phyloP scores from a whole-genome alignment of 2,888 invertebrate genomes.

The Cryptops parisi region DNA sequence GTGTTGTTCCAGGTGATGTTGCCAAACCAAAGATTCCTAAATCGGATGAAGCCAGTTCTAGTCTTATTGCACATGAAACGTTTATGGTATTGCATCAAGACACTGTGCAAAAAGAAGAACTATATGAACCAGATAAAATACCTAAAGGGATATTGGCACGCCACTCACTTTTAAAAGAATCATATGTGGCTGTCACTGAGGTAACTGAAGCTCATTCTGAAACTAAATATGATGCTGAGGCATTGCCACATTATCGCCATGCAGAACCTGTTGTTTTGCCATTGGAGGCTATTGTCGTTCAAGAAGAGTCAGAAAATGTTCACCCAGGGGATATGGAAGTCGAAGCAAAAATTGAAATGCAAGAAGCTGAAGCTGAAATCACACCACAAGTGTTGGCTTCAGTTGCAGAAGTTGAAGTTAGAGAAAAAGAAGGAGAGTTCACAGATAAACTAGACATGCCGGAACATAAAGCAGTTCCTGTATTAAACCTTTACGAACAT shows the following conservation, averaged over 20 bases:
- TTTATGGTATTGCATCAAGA: constrained; percentile 14
- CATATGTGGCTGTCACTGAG: constrained; percentile 8
- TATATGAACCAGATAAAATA: constrained; percentile 3
- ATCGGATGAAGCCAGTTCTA: constrained; percentile 12
- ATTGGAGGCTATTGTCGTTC: constrained; percentile 9
- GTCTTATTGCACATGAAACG: constrained; percentile 15
- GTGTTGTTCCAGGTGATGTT: constrained; percentile 17
- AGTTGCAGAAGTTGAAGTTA: constrained; percentile 18
- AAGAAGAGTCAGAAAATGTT: constrained; percentile 11
- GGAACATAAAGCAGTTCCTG: neutral
- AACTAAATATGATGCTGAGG: neutral
- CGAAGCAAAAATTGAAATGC: constrained; percentile 12
- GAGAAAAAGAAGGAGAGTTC: constrained; percentile 17
- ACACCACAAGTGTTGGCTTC: constrained; percentile 17
- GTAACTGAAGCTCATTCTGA: constrained; percentile 5
- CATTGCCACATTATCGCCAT: constrained; percentile 7
- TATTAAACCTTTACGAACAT: neutral
- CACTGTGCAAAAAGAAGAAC: constrained; percentile 3
- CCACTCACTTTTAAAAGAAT: neutral
- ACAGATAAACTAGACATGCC: neutral
- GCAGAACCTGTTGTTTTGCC: constrained; percentile 9
- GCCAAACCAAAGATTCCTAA: constrained; percentile 13
- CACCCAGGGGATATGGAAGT: constrained; percentile 11
- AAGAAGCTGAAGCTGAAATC: constrained; percentile 17
- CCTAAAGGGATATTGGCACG: constrained; percentile 1